A percentile compares a stretch with the other conserved stretches of the same genome.
Conservation (phyloP, 2,113 vertebrate genomes). For the Eulemur macaco region DNA sequence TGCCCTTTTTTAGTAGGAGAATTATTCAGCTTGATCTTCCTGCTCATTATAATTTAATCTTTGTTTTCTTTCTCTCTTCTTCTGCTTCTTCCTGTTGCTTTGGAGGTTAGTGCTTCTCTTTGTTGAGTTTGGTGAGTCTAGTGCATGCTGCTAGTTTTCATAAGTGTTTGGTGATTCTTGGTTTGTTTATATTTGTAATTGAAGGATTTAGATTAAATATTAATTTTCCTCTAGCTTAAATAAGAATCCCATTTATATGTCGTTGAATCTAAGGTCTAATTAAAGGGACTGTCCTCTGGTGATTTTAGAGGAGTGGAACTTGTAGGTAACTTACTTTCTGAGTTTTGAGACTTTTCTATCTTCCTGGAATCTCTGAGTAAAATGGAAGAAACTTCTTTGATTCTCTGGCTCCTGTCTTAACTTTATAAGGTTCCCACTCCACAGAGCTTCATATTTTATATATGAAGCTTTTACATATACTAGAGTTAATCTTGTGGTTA, state of each 20-base stretch:
- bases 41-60: not conserved
- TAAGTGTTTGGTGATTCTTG: not conserved
- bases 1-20: not conserved
- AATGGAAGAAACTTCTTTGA: not conserved
- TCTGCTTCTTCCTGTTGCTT: not conserved
- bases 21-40: not conserved
- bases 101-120: not conserved
- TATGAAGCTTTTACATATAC: not conserved
- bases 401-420: not conserved
- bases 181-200: not conserved
- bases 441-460: not conserved
- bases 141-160: not conserved
- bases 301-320: not conserved
- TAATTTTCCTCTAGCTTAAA: not conserved
- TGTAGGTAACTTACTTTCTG: not conserved
- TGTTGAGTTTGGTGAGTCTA: not conserved
- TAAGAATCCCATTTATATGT: not conserved
- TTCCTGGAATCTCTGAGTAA: not conserved
- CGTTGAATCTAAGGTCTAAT: not conserved
- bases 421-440: not conserved
- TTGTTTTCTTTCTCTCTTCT: not conserved
- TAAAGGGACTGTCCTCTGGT: not conserved
- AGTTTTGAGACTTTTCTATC: conserved; percentile 10
- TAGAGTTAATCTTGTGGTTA: not conserved
- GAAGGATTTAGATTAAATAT: not conserved